A percentile compares a stretch with the other conserved stretches of the same genome.
Conservation (phyloP, 30 jellyfish, hydroid and myxozoan genomes). For the Sanderia malayensis region DNA sequence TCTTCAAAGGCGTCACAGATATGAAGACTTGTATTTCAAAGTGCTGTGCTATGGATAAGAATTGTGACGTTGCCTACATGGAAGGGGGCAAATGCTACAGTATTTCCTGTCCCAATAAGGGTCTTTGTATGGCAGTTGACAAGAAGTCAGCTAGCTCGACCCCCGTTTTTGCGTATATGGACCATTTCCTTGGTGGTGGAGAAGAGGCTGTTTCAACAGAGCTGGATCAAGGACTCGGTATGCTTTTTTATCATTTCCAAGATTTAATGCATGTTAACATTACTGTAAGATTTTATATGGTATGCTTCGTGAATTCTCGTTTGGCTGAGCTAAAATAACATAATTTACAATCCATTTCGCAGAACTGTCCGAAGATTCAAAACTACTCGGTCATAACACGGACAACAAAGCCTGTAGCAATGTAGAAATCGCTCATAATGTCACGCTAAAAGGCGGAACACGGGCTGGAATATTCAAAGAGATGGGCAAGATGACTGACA, state of each 20-base stretch:
- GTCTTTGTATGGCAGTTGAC: constrained; percentile 83
- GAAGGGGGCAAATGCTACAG: constrained; percentile 86
- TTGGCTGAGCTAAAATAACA: not conserved
- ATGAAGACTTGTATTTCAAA: constrained; percentile 76
- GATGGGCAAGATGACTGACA: constrained; percentile 74
- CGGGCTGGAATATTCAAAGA: constrained; percentile 90
- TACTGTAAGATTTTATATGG: not conserved
- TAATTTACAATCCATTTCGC: not conserved
- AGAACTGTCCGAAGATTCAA: constrained; percentile 43
- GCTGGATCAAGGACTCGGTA: constrained; percentile 81
- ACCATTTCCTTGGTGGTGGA: constrained; percentile 72
- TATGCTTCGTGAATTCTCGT: not conserved
- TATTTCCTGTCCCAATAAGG: constrained; percentile 66
- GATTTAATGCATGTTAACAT: not conserved
- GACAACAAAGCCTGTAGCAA: constrained; percentile 83
- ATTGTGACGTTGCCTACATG: constrained; percentile 92
- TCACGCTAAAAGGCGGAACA: constrained; percentile 90
- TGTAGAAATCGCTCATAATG: constrained; percentile 73
- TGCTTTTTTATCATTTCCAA: not conserved
- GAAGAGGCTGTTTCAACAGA: constrained; percentile 83
- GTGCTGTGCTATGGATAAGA: constrained; percentile 71
- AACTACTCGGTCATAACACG: constrained; percentile 25
- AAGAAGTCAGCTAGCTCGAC: constrained; percentile 56
- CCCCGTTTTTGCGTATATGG: constrained; percentile 83
- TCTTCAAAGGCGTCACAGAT: constrained; percentile 50